These are phyloP conservation scores for Dermatemys mawii DNA, from an alignment of 2,113 vertebrate species.

Conservation along the genomic window DNA sequence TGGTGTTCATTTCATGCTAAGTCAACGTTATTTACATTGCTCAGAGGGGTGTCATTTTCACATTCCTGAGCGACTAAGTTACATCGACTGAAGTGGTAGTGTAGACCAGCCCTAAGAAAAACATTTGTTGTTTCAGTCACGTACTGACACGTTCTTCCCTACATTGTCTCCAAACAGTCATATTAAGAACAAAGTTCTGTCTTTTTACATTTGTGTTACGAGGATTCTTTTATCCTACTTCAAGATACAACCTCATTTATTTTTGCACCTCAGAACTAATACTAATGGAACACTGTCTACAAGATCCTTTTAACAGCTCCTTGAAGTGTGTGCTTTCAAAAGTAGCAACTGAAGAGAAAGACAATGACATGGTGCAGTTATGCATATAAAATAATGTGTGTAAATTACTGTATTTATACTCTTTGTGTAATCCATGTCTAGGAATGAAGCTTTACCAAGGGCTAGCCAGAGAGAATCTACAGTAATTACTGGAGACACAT, in stretches of 20 bases:
- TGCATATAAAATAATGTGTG: background rate
- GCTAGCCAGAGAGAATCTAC: background rate
- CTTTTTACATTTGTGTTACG: background rate
- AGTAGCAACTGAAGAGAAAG: background rate
- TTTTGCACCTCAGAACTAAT: background rate
- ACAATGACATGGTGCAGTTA: background rate
- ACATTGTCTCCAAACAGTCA: background rate
- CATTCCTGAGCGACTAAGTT: too few species aligned
- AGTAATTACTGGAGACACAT: background rate
- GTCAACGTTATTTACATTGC: too few species aligned
- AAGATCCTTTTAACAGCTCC: background rate
- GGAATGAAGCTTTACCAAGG: background rate
- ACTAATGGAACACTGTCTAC: background rate
- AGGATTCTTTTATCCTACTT: background rate
- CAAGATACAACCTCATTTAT: background rate
- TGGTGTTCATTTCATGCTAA: too few species aligned
- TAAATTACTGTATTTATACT: background rate
- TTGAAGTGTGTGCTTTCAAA: background rate
- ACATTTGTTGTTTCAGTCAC: background rate
- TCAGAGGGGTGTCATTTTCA: too few species aligned
- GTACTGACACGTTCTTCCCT: background rate
- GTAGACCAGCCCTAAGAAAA: background rate
- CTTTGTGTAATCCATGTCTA: background rate
- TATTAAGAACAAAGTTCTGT: background rate
- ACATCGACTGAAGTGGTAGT: too few species aligned